Evolutionary conservation across 2,888 invertebrate genomes (phyloP).

Genomic region (Cataglyphis livida): DNA sequence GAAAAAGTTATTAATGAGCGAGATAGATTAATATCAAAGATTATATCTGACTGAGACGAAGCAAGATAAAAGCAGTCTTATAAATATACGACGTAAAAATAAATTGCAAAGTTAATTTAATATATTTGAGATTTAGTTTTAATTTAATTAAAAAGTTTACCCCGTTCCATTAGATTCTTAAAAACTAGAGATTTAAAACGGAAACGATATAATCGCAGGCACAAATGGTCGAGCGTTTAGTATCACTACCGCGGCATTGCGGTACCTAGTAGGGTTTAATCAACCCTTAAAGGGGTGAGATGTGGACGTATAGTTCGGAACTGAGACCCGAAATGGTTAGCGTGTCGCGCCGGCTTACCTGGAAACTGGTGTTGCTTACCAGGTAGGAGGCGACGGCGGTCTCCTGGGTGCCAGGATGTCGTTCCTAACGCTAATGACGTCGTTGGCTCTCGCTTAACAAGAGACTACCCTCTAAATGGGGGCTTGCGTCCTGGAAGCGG

Average conservation of each 20-base stretch:
- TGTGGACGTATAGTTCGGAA: conserved; percentile 23
- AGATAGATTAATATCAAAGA: not conserved
- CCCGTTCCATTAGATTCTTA: not conserved
- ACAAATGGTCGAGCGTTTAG: conserved; percentile 19
- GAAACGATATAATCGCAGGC: not conserved
- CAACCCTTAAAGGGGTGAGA: conserved; percentile 33
- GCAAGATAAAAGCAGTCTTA: not conserved
- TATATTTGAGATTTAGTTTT: not conserved
- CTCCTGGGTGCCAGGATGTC: conserved; percentile 77
- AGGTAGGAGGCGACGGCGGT: conserved; percentile 69
- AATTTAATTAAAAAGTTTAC: not conserved
- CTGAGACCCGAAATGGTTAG: conserved; percentile 46
- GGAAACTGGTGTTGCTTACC: conserved; percentile 65
- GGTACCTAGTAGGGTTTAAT: conserved; percentile 7
- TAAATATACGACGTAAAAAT: not conserved
- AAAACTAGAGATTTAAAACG: not conserved
- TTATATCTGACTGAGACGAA: not conserved
- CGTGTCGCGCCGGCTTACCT: conserved; percentile 47
- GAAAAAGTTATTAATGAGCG: not conserved
- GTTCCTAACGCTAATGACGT: conserved; percentile 81
- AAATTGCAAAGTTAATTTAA: not conserved
- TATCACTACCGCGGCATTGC: not conserved
- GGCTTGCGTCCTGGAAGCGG: conserved; percentile 71
- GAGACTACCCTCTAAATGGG: conserved; percentile 80
- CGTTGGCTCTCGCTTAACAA: conserved; percentile 81